phyloP scores from a whole-genome alignment of 37 sponge, comb jelly and placozoan species.

The Tethya wilhelma region DNA sequence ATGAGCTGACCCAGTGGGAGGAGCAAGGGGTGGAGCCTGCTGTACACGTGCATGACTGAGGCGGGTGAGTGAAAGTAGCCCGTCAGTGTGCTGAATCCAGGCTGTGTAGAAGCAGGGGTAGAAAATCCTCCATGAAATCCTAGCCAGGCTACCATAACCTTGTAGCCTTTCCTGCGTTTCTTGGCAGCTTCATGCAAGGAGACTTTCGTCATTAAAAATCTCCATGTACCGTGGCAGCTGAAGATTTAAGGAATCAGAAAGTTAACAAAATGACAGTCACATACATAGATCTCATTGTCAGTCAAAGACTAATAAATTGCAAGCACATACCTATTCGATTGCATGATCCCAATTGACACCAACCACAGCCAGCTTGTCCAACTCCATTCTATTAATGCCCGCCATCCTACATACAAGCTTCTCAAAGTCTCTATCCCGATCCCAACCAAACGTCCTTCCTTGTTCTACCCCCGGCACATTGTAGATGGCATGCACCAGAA shows the following conservation, averaged over 20 bases:
- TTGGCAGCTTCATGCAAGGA: not conserved
- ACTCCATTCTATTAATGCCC: slow-evolving; percentile 47
- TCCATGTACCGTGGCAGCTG: no score
- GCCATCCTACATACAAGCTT: slow-evolving; percentile 58
- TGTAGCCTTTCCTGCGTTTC: not conserved
- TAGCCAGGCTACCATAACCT: no score
- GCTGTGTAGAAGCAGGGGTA: no score
- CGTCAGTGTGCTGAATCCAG: no score
- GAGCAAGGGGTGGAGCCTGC: not conserved
- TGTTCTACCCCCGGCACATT: slow-evolving; percentile 4
- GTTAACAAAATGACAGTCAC: no score
- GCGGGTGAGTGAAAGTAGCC: no score
- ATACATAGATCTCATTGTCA: no score
- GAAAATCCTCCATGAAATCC: no score
- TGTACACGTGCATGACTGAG: no score
- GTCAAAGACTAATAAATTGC: not conserved
- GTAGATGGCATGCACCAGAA: not conserved
- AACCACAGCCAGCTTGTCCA: not conserved
- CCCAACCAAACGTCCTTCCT: slow-evolving; percentile 23
- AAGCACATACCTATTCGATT: not conserved
- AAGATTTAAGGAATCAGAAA: no score
- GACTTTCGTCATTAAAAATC: no score
- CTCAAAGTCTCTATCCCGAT: slow-evolving; percentile 41
- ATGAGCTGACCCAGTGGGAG: not conserved
- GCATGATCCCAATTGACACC: not conserved